Evolutionary conservation across 1,140 invertebrate genomes (phyloP).

Genomic region (Caenorhabditis remanei): DNA sequence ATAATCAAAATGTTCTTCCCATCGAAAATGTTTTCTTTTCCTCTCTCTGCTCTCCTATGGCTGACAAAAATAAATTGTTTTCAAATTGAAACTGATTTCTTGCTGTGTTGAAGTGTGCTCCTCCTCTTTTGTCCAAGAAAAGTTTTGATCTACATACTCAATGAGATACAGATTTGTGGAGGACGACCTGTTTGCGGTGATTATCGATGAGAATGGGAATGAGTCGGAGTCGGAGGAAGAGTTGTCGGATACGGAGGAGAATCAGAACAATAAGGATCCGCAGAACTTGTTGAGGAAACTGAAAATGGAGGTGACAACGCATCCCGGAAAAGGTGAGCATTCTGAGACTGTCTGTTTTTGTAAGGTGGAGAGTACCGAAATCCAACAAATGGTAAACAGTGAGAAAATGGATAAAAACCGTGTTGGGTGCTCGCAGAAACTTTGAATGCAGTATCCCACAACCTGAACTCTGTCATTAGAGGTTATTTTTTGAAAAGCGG

Average conservation of each 20-base stretch:
- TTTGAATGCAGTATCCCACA: too few species aligned
- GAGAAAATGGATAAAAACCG: too few species aligned
- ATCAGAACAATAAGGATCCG: slow-evolving; percentile 28
- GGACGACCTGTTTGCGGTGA: slow-evolving; percentile 37
- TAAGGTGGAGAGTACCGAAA: too few species aligned
- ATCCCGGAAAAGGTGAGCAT: slow-evolving; percentile 18
- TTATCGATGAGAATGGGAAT: slow-evolving; percentile 34
- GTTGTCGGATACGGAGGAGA: slow-evolving; percentile 17
- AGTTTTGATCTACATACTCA: neutral
- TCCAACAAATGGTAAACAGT: too few species aligned
- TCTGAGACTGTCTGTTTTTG: too few species aligned
- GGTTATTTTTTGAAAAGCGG: too few species aligned
- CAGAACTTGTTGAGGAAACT: slow-evolving; percentile 34
- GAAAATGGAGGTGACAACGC: slow-evolving; percentile 22
- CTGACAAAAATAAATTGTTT: slow-evolving; percentile 13
- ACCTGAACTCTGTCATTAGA: too few species aligned
- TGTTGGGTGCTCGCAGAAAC: too few species aligned
- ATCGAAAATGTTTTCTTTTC: neutral
- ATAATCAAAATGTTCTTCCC: neutral
- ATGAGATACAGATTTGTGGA: slow-evolving; percentile 22
- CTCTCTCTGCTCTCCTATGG: neutral
- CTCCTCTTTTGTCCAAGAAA: neutral
- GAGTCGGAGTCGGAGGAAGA: slow-evolving; percentile 34
- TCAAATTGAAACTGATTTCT: neutral
- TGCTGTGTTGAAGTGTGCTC: slow-evolving; percentile 1